These are phyloP conservation scores for Phrixothrix hirtus DNA, from an alignment of 2,888 invertebrate species.

Conservation along the genomic window DNA sequence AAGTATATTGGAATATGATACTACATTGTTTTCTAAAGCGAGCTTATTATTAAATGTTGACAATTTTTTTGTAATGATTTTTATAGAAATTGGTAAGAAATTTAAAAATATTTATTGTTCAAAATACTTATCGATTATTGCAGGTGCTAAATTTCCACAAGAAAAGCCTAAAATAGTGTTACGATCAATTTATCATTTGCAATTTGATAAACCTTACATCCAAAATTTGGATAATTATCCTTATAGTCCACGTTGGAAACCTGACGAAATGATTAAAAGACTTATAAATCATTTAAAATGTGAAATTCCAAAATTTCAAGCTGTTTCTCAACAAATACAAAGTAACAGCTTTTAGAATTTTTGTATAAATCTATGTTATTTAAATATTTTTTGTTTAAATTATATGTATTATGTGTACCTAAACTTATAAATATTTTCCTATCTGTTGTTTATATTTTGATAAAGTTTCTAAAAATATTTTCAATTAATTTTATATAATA, in stretches of 20 bases:
- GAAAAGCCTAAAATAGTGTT: constrained; percentile 60
- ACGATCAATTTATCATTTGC: constrained; percentile 62
- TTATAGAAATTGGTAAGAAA: constrained; percentile 60
- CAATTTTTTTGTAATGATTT: constrained; percentile 66
- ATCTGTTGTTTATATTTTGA: too few species aligned
- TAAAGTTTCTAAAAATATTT: too few species aligned
- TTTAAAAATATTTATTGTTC: neutral
- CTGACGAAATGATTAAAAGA: constrained; percentile 45
- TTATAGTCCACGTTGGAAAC: constrained; percentile 46
- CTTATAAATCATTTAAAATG: constrained; percentile 43
- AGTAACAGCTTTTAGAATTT: neutral
- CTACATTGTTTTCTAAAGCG: constrained; percentile 55
- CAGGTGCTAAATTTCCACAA: constrained; percentile 59
- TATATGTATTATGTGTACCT: too few species aligned
- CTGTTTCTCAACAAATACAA: constrained; percentile 4
- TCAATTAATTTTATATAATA: too few species aligned
- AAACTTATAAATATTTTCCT: too few species aligned
- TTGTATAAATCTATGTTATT: neutral
- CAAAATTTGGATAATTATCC: constrained; percentile 42
- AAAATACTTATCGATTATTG: constrained; percentile 22
- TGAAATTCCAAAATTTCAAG: constrained; percentile 37
- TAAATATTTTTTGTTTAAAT: too few species aligned
- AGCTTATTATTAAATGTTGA: constrained; percentile 66
- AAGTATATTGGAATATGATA: constrained; percentile 59
- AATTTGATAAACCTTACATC: constrained; percentile 38